Base-by-base conservation (phyloP, 2,888 invertebrate species). In the Auanema sp. region DNA sequence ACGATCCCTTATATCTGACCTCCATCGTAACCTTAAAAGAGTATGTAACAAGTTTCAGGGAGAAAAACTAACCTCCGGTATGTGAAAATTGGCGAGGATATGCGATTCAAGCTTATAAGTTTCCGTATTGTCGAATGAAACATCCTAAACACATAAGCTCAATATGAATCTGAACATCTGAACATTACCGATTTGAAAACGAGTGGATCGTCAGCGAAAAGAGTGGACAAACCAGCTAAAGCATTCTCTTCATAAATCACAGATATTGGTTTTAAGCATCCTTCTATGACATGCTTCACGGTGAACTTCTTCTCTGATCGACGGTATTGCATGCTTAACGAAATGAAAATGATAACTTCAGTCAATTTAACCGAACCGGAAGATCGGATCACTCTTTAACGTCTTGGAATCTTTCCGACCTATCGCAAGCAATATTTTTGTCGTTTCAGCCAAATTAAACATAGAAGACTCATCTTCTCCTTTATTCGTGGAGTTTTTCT, bases 221-320 rank as follows among this genome's bases (percentile, higher is more conserved):
- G 51, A 1, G 66, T 68, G n/a, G 65, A 66, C 6, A 74, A 47
- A n/a, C 74, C 74, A 16, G 66, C 66, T 2, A 74, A 58, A 11
- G 71, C 71, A 18, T 62, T 67, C 49, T 82, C 78, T 53, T 83
- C 81, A 65, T 76, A 82, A 57, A 83, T 72, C n/a, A 82, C 70
- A 41, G 74, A 72, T 16, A 83, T 69, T 2, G 83, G 80, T 21
- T 78, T 61, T 14, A 82, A 66, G 6, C 69, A 64, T 21, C 79
- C 77, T 43, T 79, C 74, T 21, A 83, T 63, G 8, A 72, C 69
- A 59, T 83, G 83, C 12, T 71, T 68, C 1, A 78, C 75, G 11
- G 71, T 68, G 33, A 79, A 58, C 57, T 71, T 60, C 8, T 81
- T 78, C 6, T 81, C 77, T 23, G 70, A 65, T 25, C 83, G 77